These are phyloP conservation scores for Solea senegalensis DNA, from an alignment of 2,113 vertebrate genomes.

Conservation along the genomic window DNA sequence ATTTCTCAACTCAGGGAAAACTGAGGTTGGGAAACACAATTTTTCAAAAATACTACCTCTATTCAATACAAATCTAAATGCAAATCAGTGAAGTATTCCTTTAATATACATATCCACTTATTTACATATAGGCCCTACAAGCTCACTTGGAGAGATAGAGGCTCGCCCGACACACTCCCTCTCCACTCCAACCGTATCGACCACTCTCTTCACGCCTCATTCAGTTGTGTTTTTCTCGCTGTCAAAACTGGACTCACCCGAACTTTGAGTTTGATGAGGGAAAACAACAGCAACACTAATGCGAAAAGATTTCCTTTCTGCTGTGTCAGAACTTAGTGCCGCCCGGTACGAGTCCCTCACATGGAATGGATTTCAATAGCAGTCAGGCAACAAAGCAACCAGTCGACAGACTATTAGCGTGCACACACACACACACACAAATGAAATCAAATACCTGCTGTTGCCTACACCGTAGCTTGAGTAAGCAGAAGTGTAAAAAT, in stretches of 20 bases:
- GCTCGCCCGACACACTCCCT: no score
- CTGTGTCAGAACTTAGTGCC: conserved; percentile 4
- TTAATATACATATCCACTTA: no score
- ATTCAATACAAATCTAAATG: no score
- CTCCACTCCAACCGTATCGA: neutral
- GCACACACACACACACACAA: neutral
- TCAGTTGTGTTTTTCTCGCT: conserved; percentile 6
- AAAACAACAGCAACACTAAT: conserved; percentile 33
- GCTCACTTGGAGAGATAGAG: no score
- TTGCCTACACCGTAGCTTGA: conserved; percentile 53
- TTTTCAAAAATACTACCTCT: no score
- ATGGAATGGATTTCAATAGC: conserved; percentile 34
- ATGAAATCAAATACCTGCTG: conserved; percentile 60
- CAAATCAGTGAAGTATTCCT: no score
- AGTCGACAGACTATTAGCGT: conserved; percentile 27
- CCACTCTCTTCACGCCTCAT: neutral
- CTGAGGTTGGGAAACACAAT: no score
- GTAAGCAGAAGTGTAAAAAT: conserved; percentile 70
- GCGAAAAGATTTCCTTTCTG: conserved; percentile 43
- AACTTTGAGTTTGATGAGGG: neutral
- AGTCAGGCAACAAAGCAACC: conserved; percentile 28
- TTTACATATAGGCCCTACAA: no score
- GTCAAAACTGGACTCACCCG: conserved; percentile 7
- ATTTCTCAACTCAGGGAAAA: no score
- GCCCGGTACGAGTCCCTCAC: conserved; percentile 27